These are phyloP conservation scores for Pseudomugil tenellus DNA, from an alignment of 2,797 vertebrate species.

Conservation along the genomic window DNA sequence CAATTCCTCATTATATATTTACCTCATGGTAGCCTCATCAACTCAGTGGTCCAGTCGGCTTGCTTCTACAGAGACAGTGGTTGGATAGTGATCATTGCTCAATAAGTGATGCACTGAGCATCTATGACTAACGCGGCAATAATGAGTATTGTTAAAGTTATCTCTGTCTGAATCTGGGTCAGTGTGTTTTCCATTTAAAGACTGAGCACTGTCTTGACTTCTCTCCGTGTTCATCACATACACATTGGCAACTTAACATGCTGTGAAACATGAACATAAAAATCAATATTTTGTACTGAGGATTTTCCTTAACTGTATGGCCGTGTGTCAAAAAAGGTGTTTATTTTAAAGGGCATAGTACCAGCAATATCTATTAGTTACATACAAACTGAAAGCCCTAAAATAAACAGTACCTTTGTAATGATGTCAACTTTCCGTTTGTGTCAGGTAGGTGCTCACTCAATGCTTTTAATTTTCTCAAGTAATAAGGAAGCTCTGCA, in stretches of 20 bases:
- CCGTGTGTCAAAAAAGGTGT: not conserved
- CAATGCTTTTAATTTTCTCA: not conserved
- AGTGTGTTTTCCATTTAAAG: slow-evolving; percentile 42
- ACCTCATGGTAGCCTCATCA: slow-evolving; percentile 71
- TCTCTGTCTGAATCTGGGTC: slow-evolving; percentile 37
- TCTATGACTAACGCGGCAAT: slow-evolving; percentile 61
- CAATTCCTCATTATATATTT: slow-evolving; percentile 68
- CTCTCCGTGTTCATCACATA: slow-evolving; percentile 29
- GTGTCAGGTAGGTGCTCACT: slow-evolving; percentile 15
- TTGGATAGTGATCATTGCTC: slow-evolving; percentile 56
- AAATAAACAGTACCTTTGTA: slow-evolving; percentile 39
- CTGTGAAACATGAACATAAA: slow-evolving; percentile 61
- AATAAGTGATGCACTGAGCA: slow-evolving; percentile 70
- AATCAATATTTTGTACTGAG: slow-evolving; percentile 41
- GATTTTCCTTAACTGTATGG: not conserved
- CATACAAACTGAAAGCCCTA: slow-evolving; percentile 45
- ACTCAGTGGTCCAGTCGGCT: slow-evolving; percentile 59
- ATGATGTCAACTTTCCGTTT: slow-evolving; percentile 26
- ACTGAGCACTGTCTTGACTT: slow-evolving; percentile 33
- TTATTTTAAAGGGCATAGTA: slow-evolving; percentile 14
- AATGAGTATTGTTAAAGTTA: slow-evolving; percentile 45
- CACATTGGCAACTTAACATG: slow-evolving; percentile 51
- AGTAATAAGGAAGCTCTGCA: slow-evolving; percentile 30
- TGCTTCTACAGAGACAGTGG: slow-evolving; percentile 57
- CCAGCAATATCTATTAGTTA: slow-evolving; percentile 33